phyloP scores from a whole-genome alignment of 53 echinoderm and acorn worm species.

The Holothuria leucospilota region DNA sequence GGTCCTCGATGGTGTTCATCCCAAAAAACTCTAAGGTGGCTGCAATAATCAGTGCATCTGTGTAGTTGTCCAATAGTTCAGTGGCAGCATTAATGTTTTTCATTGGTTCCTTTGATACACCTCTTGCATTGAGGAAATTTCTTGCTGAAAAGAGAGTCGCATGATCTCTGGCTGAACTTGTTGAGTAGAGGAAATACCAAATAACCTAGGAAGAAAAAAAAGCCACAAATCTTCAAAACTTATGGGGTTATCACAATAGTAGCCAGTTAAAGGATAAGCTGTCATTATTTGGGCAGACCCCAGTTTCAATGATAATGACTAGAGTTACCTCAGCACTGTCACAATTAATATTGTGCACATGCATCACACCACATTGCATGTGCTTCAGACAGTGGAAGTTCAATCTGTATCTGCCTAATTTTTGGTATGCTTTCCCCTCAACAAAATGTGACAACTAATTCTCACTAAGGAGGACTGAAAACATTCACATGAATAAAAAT shows the following conservation, averaged over 20 bases:
- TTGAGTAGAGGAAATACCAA: conserved; percentile 15
- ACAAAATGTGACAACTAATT: too few species aligned
- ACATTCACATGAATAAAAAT: too few species aligned
- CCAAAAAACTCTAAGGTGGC: conserved; percentile 33
- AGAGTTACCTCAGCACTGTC: neutral
- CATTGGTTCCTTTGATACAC: conserved; percentile 49
- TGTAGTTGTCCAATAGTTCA: conserved; percentile 47
- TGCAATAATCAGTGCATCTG: conserved; percentile 53
- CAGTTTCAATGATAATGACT: too few species aligned
- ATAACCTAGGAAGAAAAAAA: conserved; percentile 2
- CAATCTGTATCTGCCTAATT: neutral
- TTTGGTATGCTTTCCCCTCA: too few species aligned
- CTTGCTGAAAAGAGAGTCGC: conserved; percentile 56
- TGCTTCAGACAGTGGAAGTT: too few species aligned
- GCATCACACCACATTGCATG: neutral
- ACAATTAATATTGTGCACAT: neutral
- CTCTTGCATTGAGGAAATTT: conserved; percentile 50
- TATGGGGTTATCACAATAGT: too few species aligned
- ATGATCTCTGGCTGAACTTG: conserved; percentile 39
- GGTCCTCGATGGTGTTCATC: neutral
- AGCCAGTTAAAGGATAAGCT: too few species aligned
- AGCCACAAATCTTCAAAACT: too few species aligned
- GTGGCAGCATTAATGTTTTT: conserved; percentile 58
- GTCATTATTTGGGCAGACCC: too few species aligned
- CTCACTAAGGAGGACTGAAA: too few species aligned